Conservation (phyloP, 2,888 invertebrate genomes). For the Trachelus tabidus region DNA sequence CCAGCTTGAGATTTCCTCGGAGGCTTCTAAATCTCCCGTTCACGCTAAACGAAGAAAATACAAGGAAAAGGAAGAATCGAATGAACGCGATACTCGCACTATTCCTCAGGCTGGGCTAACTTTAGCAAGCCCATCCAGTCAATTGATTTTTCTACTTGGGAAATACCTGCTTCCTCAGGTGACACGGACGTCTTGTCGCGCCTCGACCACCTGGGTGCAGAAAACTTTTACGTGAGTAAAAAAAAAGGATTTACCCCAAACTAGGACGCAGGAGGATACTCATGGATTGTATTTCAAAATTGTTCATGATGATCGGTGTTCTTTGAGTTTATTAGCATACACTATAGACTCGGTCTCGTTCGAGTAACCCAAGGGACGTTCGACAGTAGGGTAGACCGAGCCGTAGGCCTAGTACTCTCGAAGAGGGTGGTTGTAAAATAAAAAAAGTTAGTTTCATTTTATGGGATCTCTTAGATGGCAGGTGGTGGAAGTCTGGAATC, state of each 20-base stretch:
- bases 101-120: neutral
- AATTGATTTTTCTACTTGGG: constrained; percentile 1
- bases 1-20: constrained; percentile 50
- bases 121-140: neutral
- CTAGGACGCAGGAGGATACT: neutral
- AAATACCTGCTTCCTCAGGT: neutral
- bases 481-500: neutral
- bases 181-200: neutral
- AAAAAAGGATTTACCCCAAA: neutral
- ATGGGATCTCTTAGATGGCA: constrained; percentile 31
- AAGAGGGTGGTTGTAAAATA: constrained; percentile 28
- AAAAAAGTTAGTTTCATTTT: constrained; percentile 48
- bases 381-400: neutral
- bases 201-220: neutral
- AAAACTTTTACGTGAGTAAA: neutral
- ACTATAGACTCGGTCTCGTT: constrained; percentile 6
- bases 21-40: constrained; percentile 33
- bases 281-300: neutral
- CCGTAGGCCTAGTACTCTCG: constrained; percentile 11
- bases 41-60: neutral
- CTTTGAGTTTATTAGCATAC: constrained; percentile 14
- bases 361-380: neutral
- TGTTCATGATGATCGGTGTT: neutral
- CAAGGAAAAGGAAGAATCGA: constrained; percentile 4
- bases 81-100: neutral